Base-by-base conservation (phyloP, 2,888 invertebrate genomes). In the Epinotia brunnichana region DNA sequence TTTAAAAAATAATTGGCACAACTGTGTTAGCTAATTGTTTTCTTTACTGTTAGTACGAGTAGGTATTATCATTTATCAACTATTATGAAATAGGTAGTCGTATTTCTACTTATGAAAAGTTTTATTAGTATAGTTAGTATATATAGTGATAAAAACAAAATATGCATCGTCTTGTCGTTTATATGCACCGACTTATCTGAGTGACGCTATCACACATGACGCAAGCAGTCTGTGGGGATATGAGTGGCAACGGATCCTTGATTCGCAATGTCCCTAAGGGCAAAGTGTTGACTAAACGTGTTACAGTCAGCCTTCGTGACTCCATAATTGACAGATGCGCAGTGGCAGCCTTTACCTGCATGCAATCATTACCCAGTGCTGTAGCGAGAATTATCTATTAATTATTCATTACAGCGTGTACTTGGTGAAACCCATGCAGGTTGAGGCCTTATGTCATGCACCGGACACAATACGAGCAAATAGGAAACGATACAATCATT, bases 291-390 rank as follows among this genome's bases (percentile, higher is more conserved):
- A 73, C 69, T 74, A 77, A 78, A 74, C 70, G 75, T 76, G 61
- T 70, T 66, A 71, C 76, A 53, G 57, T 69, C 77, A 85, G 78
- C 87, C 87, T 87, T 87, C 84, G 77, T 75, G 73, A 60, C 74
- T 76, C 83, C 84, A 76, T 85, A 84, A 81, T 79, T 77, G 80
- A 78, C 77, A 74, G 75, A 76, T 78, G 79, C 77, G 74, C 75
- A 78, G 74, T 76, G 77, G 75, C 75, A 74, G 73, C 83, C 84
- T 82, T 79, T 81, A 78, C 81, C 80, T 77, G 79, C 77, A 81
- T 82, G 78, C 77, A 83, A 81, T 82, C 73, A 81, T 82, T 79
- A 82, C 70, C 72, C 74, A 76, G 73, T 75, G 77, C 59, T 71
- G 61, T 67, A 71, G 67, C 75, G 73, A 70, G 64, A 69, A 74